Evolutionary conservation across 1,140 invertebrate species (phyloP).

Genomic region (Drosophila fuyamai): DNA sequence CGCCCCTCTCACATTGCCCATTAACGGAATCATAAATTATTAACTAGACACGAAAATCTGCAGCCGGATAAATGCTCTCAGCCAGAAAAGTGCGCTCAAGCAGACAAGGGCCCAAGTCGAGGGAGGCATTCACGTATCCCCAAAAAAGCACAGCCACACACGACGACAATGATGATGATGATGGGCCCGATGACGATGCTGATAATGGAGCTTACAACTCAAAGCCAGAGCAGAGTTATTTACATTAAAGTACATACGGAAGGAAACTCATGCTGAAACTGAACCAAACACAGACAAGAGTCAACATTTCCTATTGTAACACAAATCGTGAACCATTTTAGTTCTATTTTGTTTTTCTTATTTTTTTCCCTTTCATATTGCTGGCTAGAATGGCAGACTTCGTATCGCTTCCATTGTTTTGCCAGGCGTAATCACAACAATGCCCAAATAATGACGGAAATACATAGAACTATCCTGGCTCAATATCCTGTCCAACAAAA

Average conservation of each 20-base stretch:
- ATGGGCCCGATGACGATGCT: constrained; percentile 26
- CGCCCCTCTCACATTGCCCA: constrained; percentile 39
- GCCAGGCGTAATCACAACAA: constrained; percentile 38
- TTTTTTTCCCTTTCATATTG: constrained; percentile 4
- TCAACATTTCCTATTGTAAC: constrained; percentile 42
- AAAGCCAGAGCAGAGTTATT: constrained; percentile 41
- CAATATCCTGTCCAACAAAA: constrained; percentile 40
- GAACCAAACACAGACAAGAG: constrained; percentile 22
- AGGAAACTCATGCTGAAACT: constrained; percentile 7
- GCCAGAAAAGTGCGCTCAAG: constrained; percentile 56
- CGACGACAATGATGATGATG: constrained; percentile 24
- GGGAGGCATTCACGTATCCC: constrained; percentile 20
- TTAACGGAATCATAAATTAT: constrained; percentile 62
- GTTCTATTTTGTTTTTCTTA: constrained; percentile 27
- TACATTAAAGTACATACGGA: constrained; percentile 48
- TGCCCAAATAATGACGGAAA: constrained; percentile 44
- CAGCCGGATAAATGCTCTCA: constrained; percentile 60
- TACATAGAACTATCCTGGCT: constrained; percentile 32
- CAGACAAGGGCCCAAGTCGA: constrained; percentile 25
- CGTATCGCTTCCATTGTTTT: constrained; percentile 38
- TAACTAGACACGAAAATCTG: constrained; percentile 59
- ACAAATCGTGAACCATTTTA: constrained; percentile 26
- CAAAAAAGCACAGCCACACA: constrained; percentile 29
- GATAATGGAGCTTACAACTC: constrained; percentile 42
- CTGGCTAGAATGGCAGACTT: constrained; percentile 15